Percentiles rank a stretch among this genome's conserved stretches.
Conservation (phyloP, 2,113 vertebrate species). For the mouse (Mus musculus) region GRCm39 chr7:65069501-65070000, state of each 20-base stretch:
- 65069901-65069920: not conserved
- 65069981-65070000: not conserved
- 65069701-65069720: not conserved
- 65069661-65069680: not conserved
- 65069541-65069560: not conserved
- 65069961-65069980: too few species aligned
- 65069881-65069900: not conserved
- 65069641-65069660: not conserved
- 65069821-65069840: not conserved
- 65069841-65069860: not conserved
- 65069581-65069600: not conserved
- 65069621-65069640: not conserved
- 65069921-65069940: not conserved
- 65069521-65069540: not conserved
- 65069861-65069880: not conserved
- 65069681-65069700: not conserved
- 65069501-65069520: not conserved
- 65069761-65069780: not conserved
- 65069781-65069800: not conserved
- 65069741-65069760: not conserved
- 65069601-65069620: not conserved
- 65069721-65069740: not conserved
- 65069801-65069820: not conserved
- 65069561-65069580: not conserved
- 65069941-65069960: not conserved